These are phyloP conservation scores for Tenthredo notha DNA, from an alignment of 2,888 invertebrate species.

Conservation along the genomic window DNA sequence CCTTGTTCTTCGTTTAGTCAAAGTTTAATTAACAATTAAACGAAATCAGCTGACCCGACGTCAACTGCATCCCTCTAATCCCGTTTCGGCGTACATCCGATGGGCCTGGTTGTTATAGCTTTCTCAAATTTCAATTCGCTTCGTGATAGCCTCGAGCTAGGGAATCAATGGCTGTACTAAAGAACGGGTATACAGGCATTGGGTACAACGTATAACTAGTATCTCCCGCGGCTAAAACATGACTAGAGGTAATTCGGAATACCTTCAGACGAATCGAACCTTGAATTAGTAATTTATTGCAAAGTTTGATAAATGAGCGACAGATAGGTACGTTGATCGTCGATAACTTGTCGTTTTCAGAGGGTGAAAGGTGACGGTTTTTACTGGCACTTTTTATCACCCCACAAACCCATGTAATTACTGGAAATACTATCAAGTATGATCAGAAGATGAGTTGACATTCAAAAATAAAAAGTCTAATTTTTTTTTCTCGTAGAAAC, in stretches of 20 bases:
- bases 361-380: neutral
- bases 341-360: neutral
- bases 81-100: neutral
- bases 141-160: neutral
- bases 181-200: neutral
- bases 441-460: too few species aligned
- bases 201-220: neutral
- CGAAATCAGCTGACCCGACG: neutral
- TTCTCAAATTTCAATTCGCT: conserved; percentile 18
- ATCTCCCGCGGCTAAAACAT: neutral
- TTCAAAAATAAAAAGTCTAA: too few species aligned
- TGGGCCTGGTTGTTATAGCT: neutral
- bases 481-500: too few species aligned
- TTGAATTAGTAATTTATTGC: neutral
- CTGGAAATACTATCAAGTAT: too few species aligned
- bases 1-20: neutral
- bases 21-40: conserved; percentile 18
- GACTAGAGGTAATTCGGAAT: neutral
- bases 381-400: too few species aligned
- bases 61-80: neutral
- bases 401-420: too few species aligned
- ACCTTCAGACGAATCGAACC: neutral
- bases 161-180: neutral
- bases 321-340: neutral
- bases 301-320: conserved; percentile 4